phyloP scores from a whole-genome alignment of 2,888 invertebrate genomes.

The Chouioia cunea region DNA sequence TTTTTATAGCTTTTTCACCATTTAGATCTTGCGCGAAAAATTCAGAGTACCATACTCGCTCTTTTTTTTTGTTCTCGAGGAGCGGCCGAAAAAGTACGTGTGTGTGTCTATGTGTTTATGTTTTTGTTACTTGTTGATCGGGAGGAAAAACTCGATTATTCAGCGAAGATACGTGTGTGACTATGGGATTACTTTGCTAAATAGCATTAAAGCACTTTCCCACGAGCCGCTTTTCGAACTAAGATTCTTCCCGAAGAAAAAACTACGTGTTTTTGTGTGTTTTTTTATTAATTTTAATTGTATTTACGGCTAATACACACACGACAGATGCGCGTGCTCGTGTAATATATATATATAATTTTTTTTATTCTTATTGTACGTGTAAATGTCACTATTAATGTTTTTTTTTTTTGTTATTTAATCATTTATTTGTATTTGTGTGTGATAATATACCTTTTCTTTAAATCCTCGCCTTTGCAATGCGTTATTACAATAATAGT shows the following conservation, averaged over 20 bases:
- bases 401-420: no score
- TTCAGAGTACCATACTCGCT: no score
- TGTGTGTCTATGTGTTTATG: no score
- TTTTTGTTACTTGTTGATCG: no score
- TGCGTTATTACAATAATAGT: constrained; percentile 43
- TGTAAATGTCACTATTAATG: constrained; percentile 16
- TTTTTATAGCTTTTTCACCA: background rate
- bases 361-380: constrained; percentile 28
- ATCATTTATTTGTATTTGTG: constrained; percentile 10
- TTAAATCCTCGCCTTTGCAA: constrained; percentile 13
- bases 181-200: constrained; percentile 12
- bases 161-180: constrained; percentile 53
- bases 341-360: background rate
- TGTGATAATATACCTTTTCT: constrained; percentile 19
- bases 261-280: constrained; percentile 12
- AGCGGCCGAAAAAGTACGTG: no score
- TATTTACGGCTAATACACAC: constrained; percentile 21
- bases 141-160: no score
- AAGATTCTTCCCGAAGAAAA: constrained; percentile 4
- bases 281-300: constrained; percentile 5
- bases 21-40: background rate
- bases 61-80: no score
- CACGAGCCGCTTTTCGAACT: constrained; percentile 25
- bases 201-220: constrained; percentile 53
- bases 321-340: constrained; percentile 36